Evolutionary conservation across 2,888 invertebrate genomes (phyloP).

Genomic region (Nymphalis polychloros): DNA sequence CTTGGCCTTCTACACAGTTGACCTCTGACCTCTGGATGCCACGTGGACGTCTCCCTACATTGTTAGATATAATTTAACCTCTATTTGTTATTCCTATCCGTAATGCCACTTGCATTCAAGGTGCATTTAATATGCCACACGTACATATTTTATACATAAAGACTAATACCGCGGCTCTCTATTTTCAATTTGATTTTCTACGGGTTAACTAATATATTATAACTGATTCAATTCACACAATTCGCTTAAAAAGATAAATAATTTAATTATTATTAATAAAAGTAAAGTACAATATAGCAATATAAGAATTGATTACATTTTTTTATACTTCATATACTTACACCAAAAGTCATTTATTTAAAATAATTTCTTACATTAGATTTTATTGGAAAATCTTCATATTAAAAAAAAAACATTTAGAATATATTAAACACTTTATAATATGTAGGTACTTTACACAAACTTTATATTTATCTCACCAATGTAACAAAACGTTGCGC

Average conservation of each 20-base stretch:
- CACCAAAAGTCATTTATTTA: not conserved
- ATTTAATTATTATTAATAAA: no score
- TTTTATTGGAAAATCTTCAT: no score
- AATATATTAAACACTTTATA: no score
- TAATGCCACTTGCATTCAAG: constrained; percentile 52
- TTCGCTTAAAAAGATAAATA: no score
- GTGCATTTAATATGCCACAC: constrained; percentile 42
- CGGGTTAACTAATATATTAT: no score
- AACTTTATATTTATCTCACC: not conserved
- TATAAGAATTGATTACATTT: no score
- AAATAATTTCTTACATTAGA: not conserved
- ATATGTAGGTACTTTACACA: no score
- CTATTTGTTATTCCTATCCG: constrained; percentile 55
- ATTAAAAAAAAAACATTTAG: no score
- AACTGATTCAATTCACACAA: no score
- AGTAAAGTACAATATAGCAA: no score
- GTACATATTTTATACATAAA: constrained; percentile 22
- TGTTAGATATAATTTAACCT: constrained; percentile 51
- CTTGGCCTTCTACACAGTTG: constrained; percentile 39
- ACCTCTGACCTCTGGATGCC: constrained; percentile 65
- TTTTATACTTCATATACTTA: no score
- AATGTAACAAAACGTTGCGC: not conserved
- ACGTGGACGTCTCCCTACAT: constrained; percentile 56
- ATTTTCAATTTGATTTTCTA: no score
- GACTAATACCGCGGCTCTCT: not conserved